Conservation (phyloP, 2,797 vertebrate genomes). For the Falco concolor region DNA sequence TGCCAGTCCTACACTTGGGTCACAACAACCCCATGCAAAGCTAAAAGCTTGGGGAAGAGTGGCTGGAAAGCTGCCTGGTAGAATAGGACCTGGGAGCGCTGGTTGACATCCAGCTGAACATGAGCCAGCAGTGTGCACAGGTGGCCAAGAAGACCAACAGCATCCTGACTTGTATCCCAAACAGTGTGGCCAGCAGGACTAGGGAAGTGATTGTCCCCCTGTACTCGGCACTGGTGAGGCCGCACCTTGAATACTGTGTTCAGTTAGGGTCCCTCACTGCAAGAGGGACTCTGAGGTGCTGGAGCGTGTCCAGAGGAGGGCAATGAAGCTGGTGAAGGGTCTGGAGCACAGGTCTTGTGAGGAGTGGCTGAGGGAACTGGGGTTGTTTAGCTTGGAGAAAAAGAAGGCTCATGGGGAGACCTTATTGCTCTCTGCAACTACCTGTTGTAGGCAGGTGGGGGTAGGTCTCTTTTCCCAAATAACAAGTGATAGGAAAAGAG, state of each 20-base stretch:
- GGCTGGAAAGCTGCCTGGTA: not conserved
- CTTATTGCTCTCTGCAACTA: too few species aligned
- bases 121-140: not conserved
- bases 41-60: not conserved
- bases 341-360: too few species aligned
- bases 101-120: fast-evolving
- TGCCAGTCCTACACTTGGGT: not conserved
- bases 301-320: not conserved
- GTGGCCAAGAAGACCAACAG: not conserved
- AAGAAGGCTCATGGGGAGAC: too few species aligned
- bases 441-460: too few species aligned
- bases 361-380: too few species aligned
- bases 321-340: too few species aligned
- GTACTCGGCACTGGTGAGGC: too few species aligned
- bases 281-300: not conserved
- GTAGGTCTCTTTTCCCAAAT: too few species aligned
- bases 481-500: too few species aligned
- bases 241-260: not conserved
- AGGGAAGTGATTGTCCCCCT: too few species aligned
- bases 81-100: not conserved
- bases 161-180: not conserved
- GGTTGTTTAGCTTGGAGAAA: too few species aligned
- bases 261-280: not conserved
- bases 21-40: not conserved
- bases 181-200: too few species aligned